Conservation (phyloP, 2,113 vertebrate species). For the Macrotus californicus region DNA sequence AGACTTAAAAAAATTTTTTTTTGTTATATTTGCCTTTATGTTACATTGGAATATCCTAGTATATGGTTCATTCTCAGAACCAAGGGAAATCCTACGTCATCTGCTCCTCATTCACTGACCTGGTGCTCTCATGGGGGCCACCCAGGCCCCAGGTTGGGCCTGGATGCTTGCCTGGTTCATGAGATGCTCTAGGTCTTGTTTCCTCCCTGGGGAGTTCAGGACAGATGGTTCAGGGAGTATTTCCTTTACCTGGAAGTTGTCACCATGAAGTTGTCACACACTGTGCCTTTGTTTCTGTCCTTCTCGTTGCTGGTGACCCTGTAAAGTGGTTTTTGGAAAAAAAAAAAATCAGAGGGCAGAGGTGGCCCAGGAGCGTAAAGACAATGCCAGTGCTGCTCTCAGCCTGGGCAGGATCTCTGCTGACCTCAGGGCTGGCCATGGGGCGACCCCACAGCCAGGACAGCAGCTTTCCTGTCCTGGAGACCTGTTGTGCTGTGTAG, state of each 20-base stretch:
- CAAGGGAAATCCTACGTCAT: background rate
- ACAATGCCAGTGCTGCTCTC: background rate
- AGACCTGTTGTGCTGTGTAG: constrained; percentile 58
- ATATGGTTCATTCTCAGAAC: constrained; percentile 31
- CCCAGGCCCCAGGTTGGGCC: background rate
- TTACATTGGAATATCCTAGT: constrained; percentile 41
- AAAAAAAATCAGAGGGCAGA: background rate
- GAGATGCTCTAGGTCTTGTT: constrained; percentile 3
- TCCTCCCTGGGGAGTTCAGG: background rate
- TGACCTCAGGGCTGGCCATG: background rate
- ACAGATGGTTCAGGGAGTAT: background rate
- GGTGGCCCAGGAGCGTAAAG: background rate
- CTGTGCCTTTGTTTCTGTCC: constrained; percentile 26
- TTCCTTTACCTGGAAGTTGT: background rate
- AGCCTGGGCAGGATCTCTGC: background rate
- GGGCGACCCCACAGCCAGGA: background rate
- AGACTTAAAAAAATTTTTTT: background rate
- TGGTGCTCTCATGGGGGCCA: background rate
- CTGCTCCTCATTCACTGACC: background rate
- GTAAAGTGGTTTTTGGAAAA: background rate
- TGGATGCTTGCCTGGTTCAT: background rate
- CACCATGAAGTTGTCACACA: background rate
- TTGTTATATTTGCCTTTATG: constrained; percentile 31
- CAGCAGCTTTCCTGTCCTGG: background rate
- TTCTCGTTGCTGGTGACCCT: background rate